phyloP scores from a whole-genome alignment of 1,140 invertebrate species.

The Geopemphigus sp. region DNA sequence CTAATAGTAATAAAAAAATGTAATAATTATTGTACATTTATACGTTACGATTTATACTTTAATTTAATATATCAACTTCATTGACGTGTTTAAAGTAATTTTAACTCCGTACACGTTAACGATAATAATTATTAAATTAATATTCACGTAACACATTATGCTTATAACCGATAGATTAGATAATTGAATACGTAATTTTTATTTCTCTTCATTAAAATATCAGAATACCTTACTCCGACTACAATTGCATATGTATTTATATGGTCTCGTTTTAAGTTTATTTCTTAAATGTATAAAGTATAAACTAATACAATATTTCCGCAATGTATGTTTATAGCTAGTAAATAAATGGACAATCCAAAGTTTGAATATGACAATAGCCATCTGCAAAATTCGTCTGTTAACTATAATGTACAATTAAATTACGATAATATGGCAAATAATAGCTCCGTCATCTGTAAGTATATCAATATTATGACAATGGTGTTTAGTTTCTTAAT shows the following conservation, averaged over 20 bases:
- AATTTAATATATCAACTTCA: too few relatives aligned
- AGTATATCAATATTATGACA: not conserved
- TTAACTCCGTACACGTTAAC: too few relatives aligned
- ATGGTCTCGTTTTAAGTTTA: not conserved
- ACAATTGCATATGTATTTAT: not conserved
- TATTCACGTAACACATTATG: not conserved
- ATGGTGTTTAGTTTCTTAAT: not conserved
- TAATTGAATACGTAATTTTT: not conserved
- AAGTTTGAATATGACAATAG: slow-evolving; percentile 7
- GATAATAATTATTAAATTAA: too few relatives aligned
- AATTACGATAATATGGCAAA: not conserved
- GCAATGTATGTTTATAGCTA: not conserved
- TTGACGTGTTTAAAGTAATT: too few relatives aligned
- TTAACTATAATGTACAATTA: not conserved
- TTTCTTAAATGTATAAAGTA: not conserved
- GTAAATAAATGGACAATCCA: slow-evolving; percentile 23
- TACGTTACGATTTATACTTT: too few relatives aligned
- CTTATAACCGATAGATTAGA: not conserved
- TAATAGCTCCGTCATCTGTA: not conserved
- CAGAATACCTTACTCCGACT: not conserved
- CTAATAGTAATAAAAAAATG: too few relatives aligned
- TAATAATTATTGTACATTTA: too few relatives aligned
- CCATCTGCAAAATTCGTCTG: not conserved
- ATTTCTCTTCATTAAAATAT: slow-evolving; percentile 2
- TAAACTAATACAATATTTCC: not conserved